Percentiles rank a stretch among this genome's conserved stretches.
These are phyloP conservation scores for Bombus terrestris DNA, from an alignment of 1,140 invertebrate genomes.

Conservation along the genomic window DNA sequence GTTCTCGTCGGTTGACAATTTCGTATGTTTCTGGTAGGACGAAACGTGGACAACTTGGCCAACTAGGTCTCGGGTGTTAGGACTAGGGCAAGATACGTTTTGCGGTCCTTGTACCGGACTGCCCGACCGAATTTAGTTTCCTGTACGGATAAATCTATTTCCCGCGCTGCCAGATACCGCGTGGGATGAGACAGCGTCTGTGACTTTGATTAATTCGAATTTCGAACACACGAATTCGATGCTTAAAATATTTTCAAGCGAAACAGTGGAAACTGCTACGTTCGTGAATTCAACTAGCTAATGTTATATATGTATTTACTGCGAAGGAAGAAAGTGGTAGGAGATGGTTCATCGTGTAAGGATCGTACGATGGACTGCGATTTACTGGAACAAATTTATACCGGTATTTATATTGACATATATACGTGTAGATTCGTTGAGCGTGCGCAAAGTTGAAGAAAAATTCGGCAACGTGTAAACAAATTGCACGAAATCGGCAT, in stretches of 20 bases:
- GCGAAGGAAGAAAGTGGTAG: too few species aligned
- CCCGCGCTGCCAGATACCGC: background rate
- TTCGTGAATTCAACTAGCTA: background rate
- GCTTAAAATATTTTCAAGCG: background rate
- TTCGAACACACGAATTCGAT: background rate
- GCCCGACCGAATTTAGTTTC: background rate
- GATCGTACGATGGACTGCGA: too few species aligned
- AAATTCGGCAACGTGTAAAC: too few species aligned
- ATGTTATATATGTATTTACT: background rate
- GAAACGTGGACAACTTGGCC: conserved; percentile 47
- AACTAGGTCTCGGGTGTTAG: conserved; percentile 55
- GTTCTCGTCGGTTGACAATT: background rate
- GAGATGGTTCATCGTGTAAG: too few species aligned
- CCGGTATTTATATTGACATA: too few species aligned
- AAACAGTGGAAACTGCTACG: too few species aligned
- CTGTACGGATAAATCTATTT: conserved; percentile 12
- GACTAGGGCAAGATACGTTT: conserved; percentile 16
- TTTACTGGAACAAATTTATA: too few species aligned
- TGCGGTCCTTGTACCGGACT: conserved; percentile 4
- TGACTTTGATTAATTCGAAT: conserved; percentile 5
- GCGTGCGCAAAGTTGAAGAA: too few species aligned
- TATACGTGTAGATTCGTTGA: too few species aligned
- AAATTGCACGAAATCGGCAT: too few species aligned
- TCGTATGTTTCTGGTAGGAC: background rate
- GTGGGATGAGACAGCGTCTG: background rate